Conservation (phyloP, 2,797 vertebrate species). For the Syngnathus rostellatus region DNA sequence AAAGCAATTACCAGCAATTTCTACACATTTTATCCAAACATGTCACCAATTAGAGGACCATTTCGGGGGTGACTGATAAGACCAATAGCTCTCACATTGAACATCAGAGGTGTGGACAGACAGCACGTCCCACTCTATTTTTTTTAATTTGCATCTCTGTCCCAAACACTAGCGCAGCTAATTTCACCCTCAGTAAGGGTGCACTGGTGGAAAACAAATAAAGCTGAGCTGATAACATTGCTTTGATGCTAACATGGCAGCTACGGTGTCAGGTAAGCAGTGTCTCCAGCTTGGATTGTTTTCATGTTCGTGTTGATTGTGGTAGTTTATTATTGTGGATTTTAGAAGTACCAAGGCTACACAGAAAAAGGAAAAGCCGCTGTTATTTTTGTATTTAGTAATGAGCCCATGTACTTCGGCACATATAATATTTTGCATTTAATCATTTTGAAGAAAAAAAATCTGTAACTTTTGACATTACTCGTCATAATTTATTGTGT, state of each 20-base stretch:
- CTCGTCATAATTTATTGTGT: not conserved
- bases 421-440: not conserved
- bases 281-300: constrained; percentile 35
- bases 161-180: constrained; percentile 41
- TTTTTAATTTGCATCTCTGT: constrained; percentile 54
- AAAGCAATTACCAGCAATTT: constrained; percentile 74
- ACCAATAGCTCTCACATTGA: constrained; percentile 44
- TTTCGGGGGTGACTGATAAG: constrained; percentile 55
- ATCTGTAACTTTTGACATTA: not conserved
- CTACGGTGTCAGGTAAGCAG: constrained; percentile 31
- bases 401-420: not conserved
- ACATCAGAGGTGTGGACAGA: constrained; percentile 60
- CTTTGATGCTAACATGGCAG: constrained; percentile 49
- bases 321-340: constrained; percentile 1
- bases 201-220: constrained; percentile 40
- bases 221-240: constrained; percentile 50
- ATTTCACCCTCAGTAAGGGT: constrained; percentile 60
- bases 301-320: constrained; percentile 20
- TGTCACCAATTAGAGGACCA: constrained; percentile 66
- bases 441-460: not conserved
- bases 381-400: not conserved
- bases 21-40: constrained; percentile 65
- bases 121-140: constrained; percentile 28
- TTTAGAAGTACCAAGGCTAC: not conserved
- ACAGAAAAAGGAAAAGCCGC: not conserved